phyloP scores from a whole-genome alignment of 2,113 vertebrate species.

The Ibidorhyncha struthersii region DNA sequence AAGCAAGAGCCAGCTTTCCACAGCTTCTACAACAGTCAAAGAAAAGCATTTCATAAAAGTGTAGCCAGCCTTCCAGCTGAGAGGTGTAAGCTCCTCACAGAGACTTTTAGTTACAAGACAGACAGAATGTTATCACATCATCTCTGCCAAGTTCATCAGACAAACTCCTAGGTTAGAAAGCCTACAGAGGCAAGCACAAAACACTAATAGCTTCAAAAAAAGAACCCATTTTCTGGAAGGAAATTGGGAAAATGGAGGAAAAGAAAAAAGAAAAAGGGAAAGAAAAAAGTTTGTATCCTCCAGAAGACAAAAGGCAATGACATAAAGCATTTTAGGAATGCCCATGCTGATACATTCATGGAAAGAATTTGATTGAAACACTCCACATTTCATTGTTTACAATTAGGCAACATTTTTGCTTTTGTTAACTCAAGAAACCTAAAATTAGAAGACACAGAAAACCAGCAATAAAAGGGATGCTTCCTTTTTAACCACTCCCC shows the following conservation, averaged over 20 bases:
- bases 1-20: background rate
- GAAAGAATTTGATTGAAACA: background rate
- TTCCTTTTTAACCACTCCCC: background rate
- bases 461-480: background rate
- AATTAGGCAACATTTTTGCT: background rate
- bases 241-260: background rate
- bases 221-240: background rate
- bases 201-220: background rate
- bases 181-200: fast-evolving
- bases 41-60: background rate
- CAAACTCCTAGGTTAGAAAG: background rate
- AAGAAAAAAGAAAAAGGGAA: background rate
- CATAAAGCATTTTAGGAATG: background rate
- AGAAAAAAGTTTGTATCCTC: background rate
- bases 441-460: background rate
- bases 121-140: background rate
- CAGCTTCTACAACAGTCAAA: background rate
- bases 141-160: background rate
- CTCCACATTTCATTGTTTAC: background rate
- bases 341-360: background rate
- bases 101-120: background rate
- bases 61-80: background rate
- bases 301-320: background rate
- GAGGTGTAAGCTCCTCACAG: background rate
- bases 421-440: background rate